Conservation (phyloP, 2,113 vertebrate genomes). For the Nycticebus coucang region DNA sequence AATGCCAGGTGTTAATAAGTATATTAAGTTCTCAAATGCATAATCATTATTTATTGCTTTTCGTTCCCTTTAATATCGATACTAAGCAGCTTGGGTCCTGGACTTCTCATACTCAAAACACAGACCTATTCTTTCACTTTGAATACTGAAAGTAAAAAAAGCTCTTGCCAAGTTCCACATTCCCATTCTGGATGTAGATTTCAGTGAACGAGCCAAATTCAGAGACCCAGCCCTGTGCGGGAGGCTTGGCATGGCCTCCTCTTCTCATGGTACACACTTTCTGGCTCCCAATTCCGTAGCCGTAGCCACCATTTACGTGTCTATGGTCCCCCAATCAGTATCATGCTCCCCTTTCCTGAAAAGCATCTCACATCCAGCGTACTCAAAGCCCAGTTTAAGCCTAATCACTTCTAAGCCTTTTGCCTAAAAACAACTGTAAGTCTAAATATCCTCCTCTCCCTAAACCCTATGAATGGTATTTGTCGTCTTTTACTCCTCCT, state of each 20-base stretch:
- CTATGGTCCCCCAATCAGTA: not conserved
- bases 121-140: not conserved
- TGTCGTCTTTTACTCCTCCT: not conserved
- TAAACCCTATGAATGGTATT: not conserved
- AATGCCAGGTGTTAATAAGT: conserved; percentile 8
- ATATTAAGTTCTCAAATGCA: not conserved
- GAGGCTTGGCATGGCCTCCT: not conserved
- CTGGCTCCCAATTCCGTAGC: not conserved
- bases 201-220: not conserved
- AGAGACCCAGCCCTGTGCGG: not conserved
- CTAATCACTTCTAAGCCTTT: not conserved
- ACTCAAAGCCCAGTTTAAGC: not conserved
- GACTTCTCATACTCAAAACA: not conserved
- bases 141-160: not conserved
- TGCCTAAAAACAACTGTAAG: no score
- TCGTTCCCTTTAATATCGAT: not conserved
- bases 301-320: not conserved
- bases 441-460: no score
- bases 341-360: not conserved
- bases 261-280: not conserved
- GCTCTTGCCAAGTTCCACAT: not conserved
- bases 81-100: not conserved
- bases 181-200: not conserved
- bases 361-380: not conserved
- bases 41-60: not conserved